Conservation (phyloP, 2,113 vertebrate genomes). For the Anarhynchus alexandrinus region DNA sequence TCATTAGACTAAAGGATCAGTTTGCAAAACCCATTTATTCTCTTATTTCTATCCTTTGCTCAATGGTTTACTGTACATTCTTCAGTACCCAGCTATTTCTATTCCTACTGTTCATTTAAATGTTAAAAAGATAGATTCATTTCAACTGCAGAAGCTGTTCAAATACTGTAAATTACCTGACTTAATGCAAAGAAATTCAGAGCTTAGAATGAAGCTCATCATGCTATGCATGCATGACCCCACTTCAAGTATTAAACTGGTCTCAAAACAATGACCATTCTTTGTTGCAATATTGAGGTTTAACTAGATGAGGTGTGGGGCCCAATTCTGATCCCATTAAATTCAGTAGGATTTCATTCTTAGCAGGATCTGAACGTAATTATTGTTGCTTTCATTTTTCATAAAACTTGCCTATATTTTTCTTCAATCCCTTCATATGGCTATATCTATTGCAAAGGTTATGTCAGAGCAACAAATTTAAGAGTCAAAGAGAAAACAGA, state of each 20-base stretch:
- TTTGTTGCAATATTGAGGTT: constrained; percentile 21
- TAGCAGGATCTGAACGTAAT: constrained; percentile 58
- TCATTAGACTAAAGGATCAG: background rate
- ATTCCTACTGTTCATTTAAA: constrained; percentile 25
- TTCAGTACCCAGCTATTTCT: background rate
- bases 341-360: constrained; percentile 33
- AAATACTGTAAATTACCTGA: constrained; percentile 27
- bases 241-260: constrained; percentile 42
- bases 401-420: constrained; percentile 12
- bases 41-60: background rate
- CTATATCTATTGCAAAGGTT: constrained; percentile 7
- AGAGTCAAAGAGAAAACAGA: background rate
- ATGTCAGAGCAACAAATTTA: background rate
- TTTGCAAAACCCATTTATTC: background rate
- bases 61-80: constrained; percentile 3
- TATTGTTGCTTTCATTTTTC: constrained; percentile 42
- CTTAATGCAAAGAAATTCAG: constrained; percentile 35
- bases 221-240: constrained; percentile 18
- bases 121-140: constrained; percentile 19
- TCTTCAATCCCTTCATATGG: background rate
- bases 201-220: constrained; percentile 29
- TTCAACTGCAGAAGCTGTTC: constrained; percentile 10
- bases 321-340: constrained; percentile 28
- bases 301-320: background rate
- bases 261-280: constrained; percentile 41